phyloP scores from a whole-genome alignment of 92 coral and sea anemone species.

The Epizoanthus illoricatus region DNA sequence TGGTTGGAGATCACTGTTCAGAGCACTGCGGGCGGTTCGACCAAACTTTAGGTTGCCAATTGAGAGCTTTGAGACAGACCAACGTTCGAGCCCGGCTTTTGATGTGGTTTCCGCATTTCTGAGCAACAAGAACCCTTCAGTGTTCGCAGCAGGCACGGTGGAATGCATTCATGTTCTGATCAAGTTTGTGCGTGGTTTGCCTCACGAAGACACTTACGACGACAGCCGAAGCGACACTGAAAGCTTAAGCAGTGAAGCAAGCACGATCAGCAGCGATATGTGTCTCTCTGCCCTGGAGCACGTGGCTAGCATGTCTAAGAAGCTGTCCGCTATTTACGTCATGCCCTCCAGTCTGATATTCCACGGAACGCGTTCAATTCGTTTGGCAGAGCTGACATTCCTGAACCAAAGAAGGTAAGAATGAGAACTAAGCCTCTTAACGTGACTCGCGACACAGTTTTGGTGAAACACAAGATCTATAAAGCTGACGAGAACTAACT shows the following conservation, averaged over 20 bases:
- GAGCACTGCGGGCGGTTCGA: constrained; percentile 70
- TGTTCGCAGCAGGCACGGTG: constrained; percentile 91
- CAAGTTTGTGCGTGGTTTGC: constrained; percentile 78
- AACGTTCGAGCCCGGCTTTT: constrained; percentile 71
- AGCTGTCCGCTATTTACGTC: constrained; percentile 87
- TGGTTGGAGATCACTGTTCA: constrained; percentile 94
- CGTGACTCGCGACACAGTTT: too few relatives aligned
- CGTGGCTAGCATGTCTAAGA: constrained; percentile 86
- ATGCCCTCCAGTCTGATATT: constrained; percentile 97
- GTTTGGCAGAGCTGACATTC: constrained; percentile 55
- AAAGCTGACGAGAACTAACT: too few relatives aligned
- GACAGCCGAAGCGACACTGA: constrained; percentile 90
- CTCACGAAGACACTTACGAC: constrained; percentile 68
- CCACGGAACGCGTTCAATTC: constrained; percentile 89
- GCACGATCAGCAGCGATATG: constrained; percentile 71
- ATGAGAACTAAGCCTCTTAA: too few relatives aligned
- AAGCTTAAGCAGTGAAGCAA: constrained; percentile 74
- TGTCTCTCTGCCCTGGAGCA: constrained; percentile 92
- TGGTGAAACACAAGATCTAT: constrained; percentile 8
- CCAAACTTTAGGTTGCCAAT: constrained; percentile 47
- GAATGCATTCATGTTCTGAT: constrained; percentile 91
- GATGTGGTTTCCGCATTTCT: constrained; percentile 84
- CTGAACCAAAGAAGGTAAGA: constrained; percentile 26
- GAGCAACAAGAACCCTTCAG: constrained; percentile 88
- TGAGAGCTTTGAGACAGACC: constrained; percentile 61